These are phyloP conservation scores for Bellardia pandia DNA, from an alignment of 2,888 invertebrate species.

Conservation along the genomic window DNA sequence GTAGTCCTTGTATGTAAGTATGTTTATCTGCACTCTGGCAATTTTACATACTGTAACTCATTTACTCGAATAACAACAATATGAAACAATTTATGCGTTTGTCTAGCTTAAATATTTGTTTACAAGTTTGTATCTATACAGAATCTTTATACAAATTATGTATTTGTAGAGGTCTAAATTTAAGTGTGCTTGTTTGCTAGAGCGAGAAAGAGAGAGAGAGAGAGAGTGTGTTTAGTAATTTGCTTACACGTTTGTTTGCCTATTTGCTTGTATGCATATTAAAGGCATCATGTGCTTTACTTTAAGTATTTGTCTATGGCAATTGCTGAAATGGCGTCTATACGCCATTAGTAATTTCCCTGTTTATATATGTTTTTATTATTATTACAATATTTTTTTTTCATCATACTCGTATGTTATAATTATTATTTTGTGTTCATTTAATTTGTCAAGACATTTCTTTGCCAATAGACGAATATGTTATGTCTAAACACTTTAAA, in stretches of 20 bases:
- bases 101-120: slow-evolving; percentile 55
- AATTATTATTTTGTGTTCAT: slow-evolving; percentile 36
- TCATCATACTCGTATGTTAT: too few species aligned
- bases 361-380: slow-evolving; percentile 28
- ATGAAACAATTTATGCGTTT: slow-evolving; percentile 68
- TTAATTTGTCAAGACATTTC: slow-evolving; percentile 48
- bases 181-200: background rate
- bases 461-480: background rate
- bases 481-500: too few species aligned
- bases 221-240: background rate
- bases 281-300: slow-evolving; percentile 58
- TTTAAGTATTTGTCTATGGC: slow-evolving; percentile 58
- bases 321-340: slow-evolving; percentile 64
- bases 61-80: background rate
- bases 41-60: slow-evolving; percentile 10
- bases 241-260: slow-evolving; percentile 18
- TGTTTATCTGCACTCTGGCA: background rate
- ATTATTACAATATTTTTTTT: background rate
- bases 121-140: background rate
- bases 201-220: background rate
- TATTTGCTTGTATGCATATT: slow-evolving; percentile 41
- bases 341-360: slow-evolving; percentile 56
- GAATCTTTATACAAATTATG: background rate
- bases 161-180: slow-evolving; percentile 29
- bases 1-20: background rate